phyloP scores from a whole-genome alignment of 2,888 invertebrate genomes.

The Pyrrhosoma nymphula region DNA sequence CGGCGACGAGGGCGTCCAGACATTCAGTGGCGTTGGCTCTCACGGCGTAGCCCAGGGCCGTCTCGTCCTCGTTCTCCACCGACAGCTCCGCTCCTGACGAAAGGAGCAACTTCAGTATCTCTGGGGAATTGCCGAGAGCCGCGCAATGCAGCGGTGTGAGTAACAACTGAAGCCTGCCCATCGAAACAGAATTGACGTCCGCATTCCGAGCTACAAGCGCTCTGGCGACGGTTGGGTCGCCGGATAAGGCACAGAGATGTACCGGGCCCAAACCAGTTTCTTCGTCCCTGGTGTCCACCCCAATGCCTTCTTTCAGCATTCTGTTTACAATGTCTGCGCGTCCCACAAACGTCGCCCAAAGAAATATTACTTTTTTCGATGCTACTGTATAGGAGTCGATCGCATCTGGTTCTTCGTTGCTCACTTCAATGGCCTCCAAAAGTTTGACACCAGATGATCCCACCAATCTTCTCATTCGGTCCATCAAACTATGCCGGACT shows the following conservation, averaged over 20 bases:
- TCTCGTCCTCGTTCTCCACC: constrained; percentile 75
- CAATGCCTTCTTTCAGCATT: constrained; percentile 85
- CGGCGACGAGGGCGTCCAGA: constrained; percentile 86
- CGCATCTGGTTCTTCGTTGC: constrained; percentile 74
- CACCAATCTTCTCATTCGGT: constrained; percentile 85
- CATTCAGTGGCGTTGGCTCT: constrained; percentile 91
- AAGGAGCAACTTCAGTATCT: constrained; percentile 89
- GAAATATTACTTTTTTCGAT: constrained; percentile 86
- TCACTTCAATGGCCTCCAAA: constrained; percentile 86
- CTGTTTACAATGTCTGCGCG: constrained; percentile 84
- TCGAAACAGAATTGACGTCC: constrained; percentile 85
- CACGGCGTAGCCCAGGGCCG: constrained; percentile 91
- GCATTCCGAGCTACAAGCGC: constrained; percentile 85
- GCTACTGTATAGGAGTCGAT: constrained; percentile 82
- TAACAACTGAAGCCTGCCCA: constrained; percentile 74
- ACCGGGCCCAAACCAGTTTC: constrained; percentile 85
- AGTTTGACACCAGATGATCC: constrained; percentile 82
- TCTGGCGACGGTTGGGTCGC: constrained; percentile 85
- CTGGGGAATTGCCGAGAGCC: constrained; percentile 91
- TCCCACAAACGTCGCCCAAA: constrained; percentile 88
- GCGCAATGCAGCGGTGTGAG: constrained; percentile 89
- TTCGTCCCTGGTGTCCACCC: constrained; percentile 85
- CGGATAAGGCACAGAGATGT: constrained; percentile 89
- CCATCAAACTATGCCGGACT: constrained; percentile 86
- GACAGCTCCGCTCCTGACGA: constrained; percentile 85